Conservation (phyloP, 2,888 invertebrate species). For the Drosophila mulleri region DNA sequence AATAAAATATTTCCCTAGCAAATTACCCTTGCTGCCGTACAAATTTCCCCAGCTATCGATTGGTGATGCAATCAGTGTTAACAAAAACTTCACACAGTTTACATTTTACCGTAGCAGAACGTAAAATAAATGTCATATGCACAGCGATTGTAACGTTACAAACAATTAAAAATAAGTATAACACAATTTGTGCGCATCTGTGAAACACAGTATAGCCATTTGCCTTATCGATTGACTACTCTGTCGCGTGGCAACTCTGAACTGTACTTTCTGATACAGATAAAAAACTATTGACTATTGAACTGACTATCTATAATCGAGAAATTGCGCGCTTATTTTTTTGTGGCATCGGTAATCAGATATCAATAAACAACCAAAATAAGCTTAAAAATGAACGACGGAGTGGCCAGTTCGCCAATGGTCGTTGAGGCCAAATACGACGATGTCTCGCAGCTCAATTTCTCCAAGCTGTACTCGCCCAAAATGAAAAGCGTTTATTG, state of each 20-base stretch:
- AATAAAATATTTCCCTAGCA: conserved; percentile 47
- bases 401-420: conserved; percentile 58
- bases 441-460: conserved; percentile 78
- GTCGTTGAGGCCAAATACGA: conserved; percentile 68
- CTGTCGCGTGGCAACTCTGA: conserved; percentile 79
- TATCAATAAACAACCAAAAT: conserved; percentile 48
- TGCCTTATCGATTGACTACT: conserved; percentile 73
- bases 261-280: conserved; percentile 79
- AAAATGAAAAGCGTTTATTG: conserved; percentile 85
- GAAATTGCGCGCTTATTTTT: conserved; percentile 78
- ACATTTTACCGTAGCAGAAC: conserved; percentile 44
- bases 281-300: conserved; percentile 80
- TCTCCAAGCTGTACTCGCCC: conserved; percentile 82
- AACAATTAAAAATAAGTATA: conserved; percentile 15
- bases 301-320: conserved; percentile 80
- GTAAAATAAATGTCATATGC: conserved; percentile 36
- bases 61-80: conserved; percentile 76
- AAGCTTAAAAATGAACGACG: conserved; percentile 61
- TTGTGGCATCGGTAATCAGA: conserved; percentile 66
- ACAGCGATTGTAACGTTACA: conserved; percentile 4
- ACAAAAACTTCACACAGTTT: conserved; percentile 44
- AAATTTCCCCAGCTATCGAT: conserved; percentile 77
- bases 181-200: conserved; percentile 21
- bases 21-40: conserved; percentile 46
- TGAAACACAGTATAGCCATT: conserved; percentile 49